Evolutionary conservation across 2,113 vertebrate species (phyloP), one percentile per base, ranked within the genome.

Genomic region (Hippocampus comes): DNA sequence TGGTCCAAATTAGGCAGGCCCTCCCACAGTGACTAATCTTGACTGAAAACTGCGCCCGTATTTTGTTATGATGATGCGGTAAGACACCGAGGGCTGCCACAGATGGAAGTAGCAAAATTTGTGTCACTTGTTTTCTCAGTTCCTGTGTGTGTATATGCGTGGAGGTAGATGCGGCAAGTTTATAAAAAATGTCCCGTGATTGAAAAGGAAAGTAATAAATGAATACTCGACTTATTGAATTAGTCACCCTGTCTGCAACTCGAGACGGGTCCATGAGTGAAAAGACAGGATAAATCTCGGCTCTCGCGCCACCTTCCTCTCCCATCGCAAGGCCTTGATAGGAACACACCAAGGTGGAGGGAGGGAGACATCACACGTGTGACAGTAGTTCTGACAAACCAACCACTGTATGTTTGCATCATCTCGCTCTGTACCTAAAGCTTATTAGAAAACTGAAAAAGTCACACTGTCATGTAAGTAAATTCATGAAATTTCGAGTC

Each of bases 11-110:
- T 91, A 93, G 81, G 88, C 87, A 75, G 81, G 86, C 88, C 91
- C 89, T 91, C 93, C 92, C 86, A 91, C 91, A 80, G 91, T 92
- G 93, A 93, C 88, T 91, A 92, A 92, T 94, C 91, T 93, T 92
- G 90, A 91, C 91, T 90, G 86, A 92, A 92, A 92, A 91, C 84
- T 75, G 82, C 84, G 76, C 82, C 84, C 86, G 91, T 92, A 91
- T 92, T 92, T 93, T 92, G 90, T 92, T 91, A 93, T 94, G 90
- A 93, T 90, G 89, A 91, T 69, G 82, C 89, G 79, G 88, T 83
- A 78, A 84, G 89, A 88, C 86, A 60, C 85, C 71, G 56, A 87
- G 76, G 21, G 74, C 82, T 78, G 84, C 78, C 83, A 67, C 77
- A 65, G 81, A 89, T 84, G 84, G 84, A 89, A 89, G 83, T 82